These are phyloP conservation scores for Siniperca scherzeri DNA, from an alignment of 2,797 vertebrate genomes.

Conservation along the genomic window DNA sequence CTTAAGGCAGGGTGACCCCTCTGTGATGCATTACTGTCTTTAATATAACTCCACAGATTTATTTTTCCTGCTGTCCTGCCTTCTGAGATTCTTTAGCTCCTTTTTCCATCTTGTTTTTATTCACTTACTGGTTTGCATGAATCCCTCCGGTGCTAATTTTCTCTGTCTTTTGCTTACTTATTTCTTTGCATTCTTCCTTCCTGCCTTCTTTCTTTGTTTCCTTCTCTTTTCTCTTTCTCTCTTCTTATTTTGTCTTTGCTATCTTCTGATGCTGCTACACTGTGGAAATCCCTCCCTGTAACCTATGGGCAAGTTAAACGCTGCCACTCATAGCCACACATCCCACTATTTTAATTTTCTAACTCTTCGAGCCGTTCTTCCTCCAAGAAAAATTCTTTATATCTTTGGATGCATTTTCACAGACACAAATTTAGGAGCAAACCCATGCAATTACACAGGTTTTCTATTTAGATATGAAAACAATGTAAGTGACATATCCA, in stretches of 20 bases:
- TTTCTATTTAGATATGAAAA: too few species aligned
- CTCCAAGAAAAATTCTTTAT: too few species aligned
- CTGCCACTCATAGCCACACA: too few species aligned
- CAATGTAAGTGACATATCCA: background rate
- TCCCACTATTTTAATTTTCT: background rate
- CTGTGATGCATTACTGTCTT: slow-evolving; percentile 19
- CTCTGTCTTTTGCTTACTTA: background rate
- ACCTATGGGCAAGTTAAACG: background rate
- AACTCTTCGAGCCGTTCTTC: too few species aligned
- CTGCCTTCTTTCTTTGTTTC: background rate
- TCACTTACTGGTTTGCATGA: background rate
- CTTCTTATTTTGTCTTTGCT: background rate
- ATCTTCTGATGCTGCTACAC: background rate
- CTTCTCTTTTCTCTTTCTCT: background rate
- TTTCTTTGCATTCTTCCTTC: background rate
- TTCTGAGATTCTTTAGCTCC: background rate
- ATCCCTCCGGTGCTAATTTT: background rate
- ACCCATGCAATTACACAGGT: background rate
- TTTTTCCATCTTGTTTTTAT: background rate
- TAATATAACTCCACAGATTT: slow-evolving; percentile 3
- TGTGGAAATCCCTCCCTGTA: background rate
- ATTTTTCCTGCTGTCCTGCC: slow-evolving; percentile 1
- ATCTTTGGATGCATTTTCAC: background rate
- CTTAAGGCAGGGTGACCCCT: slow-evolving; percentile 26
- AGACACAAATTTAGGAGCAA: background rate